phyloP scores from a whole-genome alignment of 2,888 invertebrate species.

The Digitonthophagus gazella region DNA sequence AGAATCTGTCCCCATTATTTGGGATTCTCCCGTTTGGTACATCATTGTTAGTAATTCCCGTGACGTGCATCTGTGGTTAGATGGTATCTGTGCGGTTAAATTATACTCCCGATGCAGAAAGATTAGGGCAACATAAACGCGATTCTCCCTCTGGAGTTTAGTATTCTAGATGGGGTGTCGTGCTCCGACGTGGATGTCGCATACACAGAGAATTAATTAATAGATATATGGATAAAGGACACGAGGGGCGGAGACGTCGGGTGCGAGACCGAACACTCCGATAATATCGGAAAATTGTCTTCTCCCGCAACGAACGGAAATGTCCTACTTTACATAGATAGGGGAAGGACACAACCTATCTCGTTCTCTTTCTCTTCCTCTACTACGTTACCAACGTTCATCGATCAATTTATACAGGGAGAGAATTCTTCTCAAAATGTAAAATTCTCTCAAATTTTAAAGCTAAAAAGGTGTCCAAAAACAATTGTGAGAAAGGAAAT shows the following conservation, averaged over 20 bases:
- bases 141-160: neutral
- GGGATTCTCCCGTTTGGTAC: neutral
- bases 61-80: neutral
- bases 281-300: neutral
- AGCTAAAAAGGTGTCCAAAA: no score
- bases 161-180: neutral
- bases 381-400: no score
- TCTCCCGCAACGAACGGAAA: no score
- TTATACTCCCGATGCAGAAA: neutral
- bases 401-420: no score
- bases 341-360: no score
- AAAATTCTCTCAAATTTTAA: no score
- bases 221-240: neutral
- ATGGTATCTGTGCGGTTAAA: neutral
- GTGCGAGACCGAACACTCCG: neutral
- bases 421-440: no score
- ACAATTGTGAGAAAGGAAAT: no score
- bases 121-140: neutral
- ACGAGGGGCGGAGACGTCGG: neutral
- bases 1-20: no score
- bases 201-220: neutral
- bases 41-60: neutral
- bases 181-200: neutral
- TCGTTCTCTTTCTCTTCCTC: no score
- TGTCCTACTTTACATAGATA: no score